phyloP scores from a whole-genome alignment of 2,113 vertebrate species.

The Pelecanus crispus region DNA sequence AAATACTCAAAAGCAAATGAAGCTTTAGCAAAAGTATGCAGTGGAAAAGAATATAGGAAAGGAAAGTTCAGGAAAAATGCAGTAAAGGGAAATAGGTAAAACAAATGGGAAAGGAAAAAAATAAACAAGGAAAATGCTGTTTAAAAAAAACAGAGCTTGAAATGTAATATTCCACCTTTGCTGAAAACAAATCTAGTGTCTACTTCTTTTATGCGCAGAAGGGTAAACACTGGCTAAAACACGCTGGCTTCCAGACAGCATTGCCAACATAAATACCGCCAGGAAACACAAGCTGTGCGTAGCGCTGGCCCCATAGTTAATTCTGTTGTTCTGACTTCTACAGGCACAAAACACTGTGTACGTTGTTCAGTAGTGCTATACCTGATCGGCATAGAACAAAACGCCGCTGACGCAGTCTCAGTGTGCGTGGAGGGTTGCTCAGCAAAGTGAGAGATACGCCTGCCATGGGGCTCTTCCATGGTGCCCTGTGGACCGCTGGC shows the following conservation, averaged over 20 bases:
- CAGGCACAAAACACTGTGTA: background rate
- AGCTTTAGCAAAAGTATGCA: background rate
- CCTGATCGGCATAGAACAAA: background rate
- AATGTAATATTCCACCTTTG: background rate
- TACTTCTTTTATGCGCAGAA: background rate
- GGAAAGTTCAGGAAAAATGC: background rate
- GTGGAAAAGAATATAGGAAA: background rate
- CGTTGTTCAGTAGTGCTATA: background rate
- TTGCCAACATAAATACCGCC: background rate
- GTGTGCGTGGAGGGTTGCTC: background rate
- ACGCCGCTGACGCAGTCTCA: rapidly evolving
- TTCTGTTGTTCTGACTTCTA: background rate
- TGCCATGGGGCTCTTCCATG: rapidly evolving
- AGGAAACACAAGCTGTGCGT: background rate
- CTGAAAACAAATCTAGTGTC: background rate
- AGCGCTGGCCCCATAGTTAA: background rate
- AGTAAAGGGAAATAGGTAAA: background rate
- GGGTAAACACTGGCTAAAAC: background rate
- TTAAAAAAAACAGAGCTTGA: background rate
- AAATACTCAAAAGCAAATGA: background rate
- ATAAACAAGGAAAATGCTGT: background rate
- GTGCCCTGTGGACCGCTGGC: rapidly evolving
- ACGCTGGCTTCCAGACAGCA: background rate
- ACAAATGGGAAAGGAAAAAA: background rate
- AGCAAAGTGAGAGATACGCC: rapidly evolving